Conservation (phyloP, 2,113 vertebrate genomes). For the Chaetops frenatus region DNA sequence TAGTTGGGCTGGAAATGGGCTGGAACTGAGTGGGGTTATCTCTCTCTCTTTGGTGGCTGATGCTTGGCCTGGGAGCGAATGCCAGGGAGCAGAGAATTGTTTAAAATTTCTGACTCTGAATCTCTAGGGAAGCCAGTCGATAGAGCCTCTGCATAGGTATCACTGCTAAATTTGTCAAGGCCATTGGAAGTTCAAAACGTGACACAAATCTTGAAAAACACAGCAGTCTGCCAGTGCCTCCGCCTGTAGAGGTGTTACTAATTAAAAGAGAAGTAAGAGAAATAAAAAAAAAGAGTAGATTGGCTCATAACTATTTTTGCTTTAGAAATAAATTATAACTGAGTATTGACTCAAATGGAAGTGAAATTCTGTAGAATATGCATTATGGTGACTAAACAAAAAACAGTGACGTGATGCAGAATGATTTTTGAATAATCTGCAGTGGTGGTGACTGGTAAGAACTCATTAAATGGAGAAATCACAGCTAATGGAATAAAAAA, state of each 20-base stretch:
- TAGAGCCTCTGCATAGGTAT: not conserved
- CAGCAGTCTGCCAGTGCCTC: not conserved
- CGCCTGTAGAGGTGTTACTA: not conserved
- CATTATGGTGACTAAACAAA: not conserved
- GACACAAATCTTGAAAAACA: not conserved
- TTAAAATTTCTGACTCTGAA: not conserved
- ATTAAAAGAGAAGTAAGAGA: not conserved
- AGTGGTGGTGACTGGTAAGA: not conserved
- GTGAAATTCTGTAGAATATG: not conserved
- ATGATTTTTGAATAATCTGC: not conserved
- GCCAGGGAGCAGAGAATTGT: not conserved
- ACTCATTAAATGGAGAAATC: not conserved
- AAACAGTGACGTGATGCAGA: not conserved
- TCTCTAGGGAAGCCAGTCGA: accelerated
- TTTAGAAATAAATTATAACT: not conserved
- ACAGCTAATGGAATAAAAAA: not conserved
- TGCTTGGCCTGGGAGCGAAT: not conserved
- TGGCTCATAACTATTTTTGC: not conserved
- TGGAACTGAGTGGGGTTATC: not conserved
- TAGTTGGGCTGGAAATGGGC: not conserved
- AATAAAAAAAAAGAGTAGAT: not conserved
- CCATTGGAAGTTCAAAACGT: not conserved
- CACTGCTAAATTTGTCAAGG: not conserved
- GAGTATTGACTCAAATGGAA: not conserved
- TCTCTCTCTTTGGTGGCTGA: not conserved